Evolutionary conservation across 2,797 vertebrate species (phyloP).

Genomic region (Gymnocypris eckloni): DNA sequence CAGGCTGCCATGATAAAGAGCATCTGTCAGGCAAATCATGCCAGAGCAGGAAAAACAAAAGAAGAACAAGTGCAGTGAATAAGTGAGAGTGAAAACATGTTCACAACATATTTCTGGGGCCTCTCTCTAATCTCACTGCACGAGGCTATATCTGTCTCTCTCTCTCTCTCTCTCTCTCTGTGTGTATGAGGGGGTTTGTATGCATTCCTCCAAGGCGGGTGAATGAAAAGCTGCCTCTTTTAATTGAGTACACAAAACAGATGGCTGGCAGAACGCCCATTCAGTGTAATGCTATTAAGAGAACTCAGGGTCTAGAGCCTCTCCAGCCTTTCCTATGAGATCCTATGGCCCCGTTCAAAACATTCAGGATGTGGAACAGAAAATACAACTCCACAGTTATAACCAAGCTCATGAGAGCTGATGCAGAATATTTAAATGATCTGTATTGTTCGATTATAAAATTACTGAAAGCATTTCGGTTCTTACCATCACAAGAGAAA

Average conservation of each 20-base stretch:
- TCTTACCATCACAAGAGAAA: slow-evolving; percentile 94
- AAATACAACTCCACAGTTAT: neutral
- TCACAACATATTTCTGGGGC: neutral
- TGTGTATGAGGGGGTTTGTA: slow-evolving; percentile 1
- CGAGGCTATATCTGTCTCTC: slow-evolving; percentile 23
- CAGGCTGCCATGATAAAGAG: slow-evolving; percentile 8
- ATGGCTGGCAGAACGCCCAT: slow-evolving; percentile 54
- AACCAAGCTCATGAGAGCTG: neutral
- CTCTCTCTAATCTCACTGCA: slow-evolving; percentile 31
- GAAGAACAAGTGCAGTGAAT: slow-evolving; percentile 14
- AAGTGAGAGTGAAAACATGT: slow-evolving; percentile 16
- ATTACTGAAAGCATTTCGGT: neutral
- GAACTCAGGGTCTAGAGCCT: slow-evolving; percentile 46
- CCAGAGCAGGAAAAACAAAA: slow-evolving; percentile 4
- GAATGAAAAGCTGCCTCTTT: slow-evolving; percentile 55
- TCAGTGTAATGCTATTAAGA: slow-evolving; percentile 59
- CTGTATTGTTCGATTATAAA: neutral
- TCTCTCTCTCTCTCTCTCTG: neutral
- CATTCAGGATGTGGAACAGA: neutral
- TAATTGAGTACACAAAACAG: slow-evolving; percentile 60
- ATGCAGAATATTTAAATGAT: neutral
- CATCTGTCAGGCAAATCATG: slow-evolving; percentile 35
- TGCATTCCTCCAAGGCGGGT: slow-evolving; percentile 38
- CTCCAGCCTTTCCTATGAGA: slow-evolving; percentile 36
- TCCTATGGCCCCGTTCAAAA: slow-evolving; percentile 12